Conservation (phyloP, 1,140 invertebrate genomes). For the Antheraea pernyi region DNA sequence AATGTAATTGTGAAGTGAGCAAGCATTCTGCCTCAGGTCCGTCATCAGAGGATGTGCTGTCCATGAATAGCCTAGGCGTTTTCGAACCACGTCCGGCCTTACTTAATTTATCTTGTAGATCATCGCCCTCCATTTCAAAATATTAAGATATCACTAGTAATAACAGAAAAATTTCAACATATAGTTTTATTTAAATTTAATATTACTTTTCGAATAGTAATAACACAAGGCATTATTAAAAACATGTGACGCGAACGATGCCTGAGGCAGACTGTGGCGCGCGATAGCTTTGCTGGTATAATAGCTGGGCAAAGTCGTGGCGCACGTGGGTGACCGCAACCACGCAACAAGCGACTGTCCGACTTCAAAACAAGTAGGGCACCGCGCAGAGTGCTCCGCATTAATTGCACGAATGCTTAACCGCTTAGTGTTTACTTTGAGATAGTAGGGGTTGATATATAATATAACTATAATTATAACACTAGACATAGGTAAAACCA, state of each 20-base stretch:
- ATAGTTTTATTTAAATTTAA: not conserved
- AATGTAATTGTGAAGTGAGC: constrained; percentile 49
- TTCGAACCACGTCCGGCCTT: constrained; percentile 40
- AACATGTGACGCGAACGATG: constrained; percentile 54
- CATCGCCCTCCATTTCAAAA: constrained; percentile 54
- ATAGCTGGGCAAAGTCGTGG: constrained; percentile 23
- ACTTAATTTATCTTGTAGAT: constrained; percentile 11
- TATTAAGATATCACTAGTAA: not conserved
- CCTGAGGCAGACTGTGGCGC: constrained; percentile 57
- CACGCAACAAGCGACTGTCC: constrained; percentile 20
- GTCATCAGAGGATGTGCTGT: constrained; percentile 66
- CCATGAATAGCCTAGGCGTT: constrained; percentile 49
- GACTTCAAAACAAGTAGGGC: constrained; percentile 50
- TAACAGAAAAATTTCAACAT: not conserved
- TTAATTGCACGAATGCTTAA: not conserved
- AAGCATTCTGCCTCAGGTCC: constrained; percentile 70
- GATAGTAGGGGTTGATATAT: not conserved
- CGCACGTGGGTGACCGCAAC: constrained; percentile 47
- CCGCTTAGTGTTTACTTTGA: not conserved
- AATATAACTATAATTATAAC: not conserved
- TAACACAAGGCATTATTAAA: not conserved
- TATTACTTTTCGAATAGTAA: not conserved
- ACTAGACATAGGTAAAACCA: no score
- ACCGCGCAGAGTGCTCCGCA: constrained; percentile 2
- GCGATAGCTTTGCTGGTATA: constrained; percentile 9